Evolutionary conservation across 2,113 vertebrate species (phyloP).

Genomic region (Athene cunicularia): DNA sequence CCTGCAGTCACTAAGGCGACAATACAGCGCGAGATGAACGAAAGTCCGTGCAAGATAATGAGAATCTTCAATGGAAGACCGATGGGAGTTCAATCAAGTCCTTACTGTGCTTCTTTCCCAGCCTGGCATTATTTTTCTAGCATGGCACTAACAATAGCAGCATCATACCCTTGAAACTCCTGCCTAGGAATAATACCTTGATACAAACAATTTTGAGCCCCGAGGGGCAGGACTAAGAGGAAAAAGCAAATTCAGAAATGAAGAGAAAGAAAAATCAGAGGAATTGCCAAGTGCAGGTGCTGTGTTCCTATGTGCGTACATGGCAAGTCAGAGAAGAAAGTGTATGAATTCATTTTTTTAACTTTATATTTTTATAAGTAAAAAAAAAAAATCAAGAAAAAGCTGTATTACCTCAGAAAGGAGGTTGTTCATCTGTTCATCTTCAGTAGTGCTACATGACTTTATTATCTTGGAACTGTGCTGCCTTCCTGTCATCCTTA

Average conservation of each 20-base stretch:
- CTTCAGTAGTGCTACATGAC: background rate
- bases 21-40: background rate
- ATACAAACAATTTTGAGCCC: background rate
- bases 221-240: background rate
- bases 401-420: background rate
- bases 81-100: slow-evolving; percentile 36
- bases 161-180: background rate
- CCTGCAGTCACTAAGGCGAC: slow-evolving; percentile 12
- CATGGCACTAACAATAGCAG: background rate
- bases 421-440: background rate
- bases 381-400: background rate
- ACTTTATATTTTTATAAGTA: background rate
- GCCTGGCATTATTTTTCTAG: background rate
- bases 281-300: background rate
- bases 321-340: background rate
- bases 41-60: slow-evolving; percentile 43
- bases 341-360: background rate
- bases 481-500: background rate
- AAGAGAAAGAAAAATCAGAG: background rate
- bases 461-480: background rate
- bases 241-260: background rate
- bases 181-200: background rate
- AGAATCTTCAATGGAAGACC: slow-evolving; percentile 44
- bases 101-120: background rate
- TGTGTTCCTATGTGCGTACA: background rate